phyloP scores from a whole-genome alignment of 2,113 vertebrate species.

The Pluvianellus socialis region DNA sequence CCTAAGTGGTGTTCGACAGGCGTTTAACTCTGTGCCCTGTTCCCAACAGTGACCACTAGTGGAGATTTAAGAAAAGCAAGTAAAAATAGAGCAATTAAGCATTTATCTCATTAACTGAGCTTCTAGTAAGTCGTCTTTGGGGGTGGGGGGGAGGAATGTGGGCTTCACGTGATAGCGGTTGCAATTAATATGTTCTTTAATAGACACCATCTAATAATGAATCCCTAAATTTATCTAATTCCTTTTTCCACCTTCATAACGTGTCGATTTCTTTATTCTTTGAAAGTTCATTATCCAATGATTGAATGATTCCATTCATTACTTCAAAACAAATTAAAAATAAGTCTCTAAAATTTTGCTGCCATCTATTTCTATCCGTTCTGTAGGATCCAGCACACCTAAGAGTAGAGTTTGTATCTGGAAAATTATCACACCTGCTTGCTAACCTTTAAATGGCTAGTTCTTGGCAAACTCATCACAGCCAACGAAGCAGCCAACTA shows the following conservation, averaged over 20 bases:
- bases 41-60: neutral
- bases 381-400: neutral
- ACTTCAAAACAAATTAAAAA: neutral
- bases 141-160: neutral
- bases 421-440: neutral
- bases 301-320: neutral
- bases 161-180: neutral
- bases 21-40: neutral
- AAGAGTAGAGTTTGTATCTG: neutral
- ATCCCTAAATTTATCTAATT: neutral
- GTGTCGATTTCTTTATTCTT: neutral
- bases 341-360: neutral
- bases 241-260: neutral
- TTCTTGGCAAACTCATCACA: neutral
- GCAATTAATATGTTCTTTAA: neutral
- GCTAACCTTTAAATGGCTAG: neutral
- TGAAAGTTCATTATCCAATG: neutral
- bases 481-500: neutral
- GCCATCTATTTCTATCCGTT: neutral
- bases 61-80: neutral
- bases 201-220: neutral
- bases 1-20: fast-evolving
- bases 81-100: neutral
- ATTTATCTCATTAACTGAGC: neutral
- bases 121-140: neutral